phyloP scores from a whole-genome alignment of 1,140 invertebrate species.

The Drosophila willistoni region DNA sequence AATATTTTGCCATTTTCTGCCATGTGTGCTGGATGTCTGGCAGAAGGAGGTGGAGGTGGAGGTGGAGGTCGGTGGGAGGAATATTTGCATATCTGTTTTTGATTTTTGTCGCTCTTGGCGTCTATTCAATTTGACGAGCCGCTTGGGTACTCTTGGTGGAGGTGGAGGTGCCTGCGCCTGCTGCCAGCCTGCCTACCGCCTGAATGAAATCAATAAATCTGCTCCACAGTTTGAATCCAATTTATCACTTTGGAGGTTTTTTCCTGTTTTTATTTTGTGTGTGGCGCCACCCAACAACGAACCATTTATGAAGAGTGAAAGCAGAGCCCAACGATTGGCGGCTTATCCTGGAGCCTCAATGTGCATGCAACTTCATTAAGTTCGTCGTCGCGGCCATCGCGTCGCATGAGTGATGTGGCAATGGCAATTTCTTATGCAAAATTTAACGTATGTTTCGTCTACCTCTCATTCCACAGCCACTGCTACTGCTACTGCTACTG shows the following conservation, averaged over 20 bases:
- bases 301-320: constrained; percentile 58
- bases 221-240: constrained; percentile 79
- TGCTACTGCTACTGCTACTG: neutral
- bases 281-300: constrained; percentile 35
- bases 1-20: constrained; percentile 43
- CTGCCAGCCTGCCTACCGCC: constrained; percentile 13
- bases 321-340: constrained; percentile 43
- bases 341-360: constrained; percentile 48
- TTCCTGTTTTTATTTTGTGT: neutral
- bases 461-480: neutral
- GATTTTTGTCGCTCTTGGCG: constrained; percentile 77
- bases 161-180: neutral
- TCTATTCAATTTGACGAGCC: constrained; percentile 73
- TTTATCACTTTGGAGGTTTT: constrained; percentile 73
- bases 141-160: constrained; percentile 36
- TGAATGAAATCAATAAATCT: constrained; percentile 80
- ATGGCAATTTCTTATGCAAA: constrained; percentile 57
- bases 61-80: constrained; percentile 32
- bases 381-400: constrained; percentile 7
- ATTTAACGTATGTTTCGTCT: constrained; percentile 37
- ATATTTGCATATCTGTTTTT: constrained; percentile 80
- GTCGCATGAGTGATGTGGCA: constrained; percentile 66
- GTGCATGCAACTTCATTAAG: constrained; percentile 74
- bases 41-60: constrained; percentile 6
- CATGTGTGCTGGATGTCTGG: constrained; percentile 1